Evolutionary conservation across 2,888 invertebrate genomes (phyloP).

Genomic region (Carabus problematicus): DNA sequence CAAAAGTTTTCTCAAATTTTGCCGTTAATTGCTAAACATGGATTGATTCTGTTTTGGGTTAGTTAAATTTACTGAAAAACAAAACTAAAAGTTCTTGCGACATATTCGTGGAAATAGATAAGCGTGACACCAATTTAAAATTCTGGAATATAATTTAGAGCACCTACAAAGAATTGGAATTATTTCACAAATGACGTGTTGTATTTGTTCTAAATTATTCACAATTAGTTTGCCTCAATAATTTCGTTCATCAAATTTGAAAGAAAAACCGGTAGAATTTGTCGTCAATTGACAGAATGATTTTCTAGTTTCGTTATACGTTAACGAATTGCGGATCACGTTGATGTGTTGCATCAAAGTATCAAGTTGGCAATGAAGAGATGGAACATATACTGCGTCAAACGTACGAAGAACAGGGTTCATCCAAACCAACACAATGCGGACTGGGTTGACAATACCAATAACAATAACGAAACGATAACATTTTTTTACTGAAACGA

Average conservation of each 20-base stretch:
- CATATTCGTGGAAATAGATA: too few species aligned
- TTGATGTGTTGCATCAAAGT: not conserved
- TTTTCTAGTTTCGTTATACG: slow-evolving; percentile 12
- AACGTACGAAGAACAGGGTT: slow-evolving; percentile 59
- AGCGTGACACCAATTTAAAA: too few species aligned
- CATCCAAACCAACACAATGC: slow-evolving; percentile 19
- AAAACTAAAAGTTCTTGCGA: too few species aligned
- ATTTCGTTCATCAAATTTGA: slow-evolving; percentile 21
- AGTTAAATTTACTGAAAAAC: too few species aligned
- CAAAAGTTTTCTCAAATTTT: too few species aligned
- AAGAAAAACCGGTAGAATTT: not conserved
- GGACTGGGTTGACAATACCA: slow-evolving; percentile 26
- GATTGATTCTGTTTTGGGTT: too few species aligned
- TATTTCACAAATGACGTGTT: too few species aligned
- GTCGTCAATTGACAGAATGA: not conserved
- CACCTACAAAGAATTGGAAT: too few species aligned
- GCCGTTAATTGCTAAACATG: too few species aligned
- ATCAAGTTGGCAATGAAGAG: slow-evolving; percentile 54
- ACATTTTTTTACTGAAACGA: not conserved
- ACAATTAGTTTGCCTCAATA: not conserved
- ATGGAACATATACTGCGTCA: slow-evolving; percentile 59
- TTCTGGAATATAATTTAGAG: too few species aligned
- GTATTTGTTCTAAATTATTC: too few species aligned
- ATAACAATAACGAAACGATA: not conserved
- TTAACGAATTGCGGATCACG: not conserved